phyloP scores from a whole-genome alignment of 2,113 vertebrate genomes.

The Crotalus helleri region DNA sequence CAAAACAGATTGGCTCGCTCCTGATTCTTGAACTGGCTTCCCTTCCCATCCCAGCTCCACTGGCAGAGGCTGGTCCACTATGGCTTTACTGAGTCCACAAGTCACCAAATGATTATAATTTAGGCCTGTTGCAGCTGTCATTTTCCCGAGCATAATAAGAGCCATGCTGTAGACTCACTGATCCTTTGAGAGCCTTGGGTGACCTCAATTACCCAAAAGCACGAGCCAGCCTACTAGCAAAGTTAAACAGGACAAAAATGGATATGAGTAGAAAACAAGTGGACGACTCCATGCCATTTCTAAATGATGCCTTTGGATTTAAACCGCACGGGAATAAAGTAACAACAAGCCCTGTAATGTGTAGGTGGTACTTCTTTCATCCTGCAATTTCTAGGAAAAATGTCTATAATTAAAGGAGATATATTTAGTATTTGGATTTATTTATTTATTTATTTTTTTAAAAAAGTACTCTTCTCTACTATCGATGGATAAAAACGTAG shows the following conservation, averaged over 20 bases:
- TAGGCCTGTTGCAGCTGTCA: slow-evolving; percentile 30
- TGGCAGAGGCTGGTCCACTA: slow-evolving; percentile 38
- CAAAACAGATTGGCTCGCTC: slow-evolving; percentile 36
- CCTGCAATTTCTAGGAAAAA: slow-evolving; percentile 18
- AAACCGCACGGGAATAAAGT: not conserved
- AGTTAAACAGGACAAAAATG: slow-evolving; percentile 22
- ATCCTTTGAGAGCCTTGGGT: slow-evolving; percentile 53
- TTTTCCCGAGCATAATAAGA: slow-evolving; percentile 37
- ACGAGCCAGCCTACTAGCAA: slow-evolving; percentile 29
- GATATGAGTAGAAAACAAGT: not conserved
- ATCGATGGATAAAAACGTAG: slow-evolving; percentile 23
- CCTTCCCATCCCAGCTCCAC: slow-evolving; percentile 30
- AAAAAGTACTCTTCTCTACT: not conserved
- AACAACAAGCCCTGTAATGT: slow-evolving; percentile 16
- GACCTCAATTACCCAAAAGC: slow-evolving; percentile 32
- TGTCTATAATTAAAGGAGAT: slow-evolving; percentile 19
- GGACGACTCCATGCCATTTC: not conserved
- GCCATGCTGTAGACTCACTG: slow-evolving; percentile 45
- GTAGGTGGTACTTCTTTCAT: slow-evolving; percentile 1
- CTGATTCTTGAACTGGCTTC: slow-evolving; percentile 51
- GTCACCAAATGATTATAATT: slow-evolving; percentile 55
- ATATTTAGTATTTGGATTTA: not conserved
- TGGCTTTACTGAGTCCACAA: slow-evolving; percentile 23
- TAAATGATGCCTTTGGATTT: slow-evolving; percentile 32
- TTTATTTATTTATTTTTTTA: slow-evolving; percentile 19